These are phyloP conservation scores for Synergus laeviventris DNA, from an alignment of 2,888 invertebrate genomes.

Conservation along the genomic window DNA sequence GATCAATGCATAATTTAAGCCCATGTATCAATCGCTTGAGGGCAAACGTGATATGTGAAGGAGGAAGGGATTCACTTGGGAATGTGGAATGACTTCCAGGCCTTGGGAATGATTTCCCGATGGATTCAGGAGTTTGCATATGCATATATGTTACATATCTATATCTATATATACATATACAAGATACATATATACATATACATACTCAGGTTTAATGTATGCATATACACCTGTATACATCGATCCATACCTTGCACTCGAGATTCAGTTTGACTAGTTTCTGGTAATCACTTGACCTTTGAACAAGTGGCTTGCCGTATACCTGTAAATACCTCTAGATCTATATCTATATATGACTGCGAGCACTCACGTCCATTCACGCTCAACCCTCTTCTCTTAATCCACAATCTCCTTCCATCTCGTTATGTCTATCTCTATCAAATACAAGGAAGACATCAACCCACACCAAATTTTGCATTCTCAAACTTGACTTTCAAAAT, in stretches of 20 bases:
- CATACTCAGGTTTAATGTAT: constrained; percentile 41
- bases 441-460: not conserved
- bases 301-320: constrained; percentile 24
- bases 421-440: constrained; percentile 1
- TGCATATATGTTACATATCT: not conserved
- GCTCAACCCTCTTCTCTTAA: not conserved
- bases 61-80: constrained; percentile 42
- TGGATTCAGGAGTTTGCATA: constrained; percentile 54
- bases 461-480: not conserved
- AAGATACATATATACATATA: not conserved
- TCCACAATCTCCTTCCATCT: not conserved
- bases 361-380: constrained; percentile 27
- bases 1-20: constrained; percentile 70
- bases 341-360: not conserved
- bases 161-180: not conserved
- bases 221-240: constrained; percentile 41
- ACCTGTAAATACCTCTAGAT: constrained; percentile 5
- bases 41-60: constrained; percentile 59
- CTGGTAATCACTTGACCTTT: constrained; percentile 55
- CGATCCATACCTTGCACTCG: constrained; percentile 50
- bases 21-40: constrained; percentile 70
- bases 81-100: constrained; percentile 59
- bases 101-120: constrained; percentile 72
- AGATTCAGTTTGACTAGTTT: constrained; percentile 56
- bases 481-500: no score